phyloP scores from a whole-genome alignment of 2,888 invertebrate genomes.

The Drosophila histrio region DNA sequence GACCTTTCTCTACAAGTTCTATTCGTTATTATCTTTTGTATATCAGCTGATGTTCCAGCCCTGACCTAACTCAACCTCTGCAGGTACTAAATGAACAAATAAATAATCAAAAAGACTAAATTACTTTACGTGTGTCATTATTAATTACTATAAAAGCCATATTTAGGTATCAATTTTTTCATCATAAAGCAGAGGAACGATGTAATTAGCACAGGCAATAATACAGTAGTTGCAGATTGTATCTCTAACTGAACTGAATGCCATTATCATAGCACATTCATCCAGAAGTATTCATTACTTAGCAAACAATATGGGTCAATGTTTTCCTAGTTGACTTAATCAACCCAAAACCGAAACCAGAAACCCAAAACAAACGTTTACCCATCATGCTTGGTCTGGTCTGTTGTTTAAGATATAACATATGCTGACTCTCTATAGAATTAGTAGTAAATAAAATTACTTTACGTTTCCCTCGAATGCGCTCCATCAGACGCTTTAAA shows the following conservation, averaged over 20 bases:
- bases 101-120: slow-evolving; percentile 44
- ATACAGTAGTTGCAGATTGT: slow-evolving; percentile 16
- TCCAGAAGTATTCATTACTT: slow-evolving; percentile 20
- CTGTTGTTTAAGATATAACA: neutral
- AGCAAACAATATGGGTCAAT: slow-evolving; percentile 38
- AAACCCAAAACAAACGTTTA: slow-evolving; percentile 4
- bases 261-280: slow-evolving; percentile 1
- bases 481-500: slow-evolving; percentile 84
- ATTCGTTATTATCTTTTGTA: neutral
- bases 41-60: neutral
- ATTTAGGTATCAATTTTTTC: slow-evolving; percentile 25
- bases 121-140: slow-evolving; percentile 39
- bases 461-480: slow-evolving; percentile 85
- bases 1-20: neutral
- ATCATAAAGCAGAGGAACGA: slow-evolving; percentile 33
- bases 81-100: slow-evolving; percentile 1
- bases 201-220: slow-evolving; percentile 11
- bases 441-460: slow-evolving; percentile 83
- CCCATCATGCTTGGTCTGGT: slow-evolving; percentile 29
- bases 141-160: slow-evolving; percentile 47
- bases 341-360: slow-evolving; percentile 2
- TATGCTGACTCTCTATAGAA: slow-evolving; percentile 56
- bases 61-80: slow-evolving; percentile 36
- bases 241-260: slow-evolving; percentile 41
- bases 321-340: slow-evolving; percentile 31